Conservation (phyloP, 2,888 invertebrate species). For the Hypomecis punctinalis region DNA sequence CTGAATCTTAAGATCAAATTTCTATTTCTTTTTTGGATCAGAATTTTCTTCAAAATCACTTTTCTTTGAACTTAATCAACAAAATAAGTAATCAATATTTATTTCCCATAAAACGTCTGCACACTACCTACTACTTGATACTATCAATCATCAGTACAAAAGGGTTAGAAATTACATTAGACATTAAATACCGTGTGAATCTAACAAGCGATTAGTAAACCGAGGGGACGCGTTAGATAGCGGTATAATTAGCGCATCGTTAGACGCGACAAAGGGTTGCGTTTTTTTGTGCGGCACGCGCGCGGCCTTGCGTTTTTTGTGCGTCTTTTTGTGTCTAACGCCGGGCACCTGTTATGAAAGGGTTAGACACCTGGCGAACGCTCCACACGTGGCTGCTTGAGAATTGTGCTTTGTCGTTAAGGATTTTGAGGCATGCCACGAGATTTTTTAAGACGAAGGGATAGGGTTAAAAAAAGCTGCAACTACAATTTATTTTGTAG, state of each 20-base stretch:
- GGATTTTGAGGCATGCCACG: background rate
- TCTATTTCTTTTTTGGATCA: too few species aligned
- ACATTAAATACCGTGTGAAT: slow-evolving; percentile 55
- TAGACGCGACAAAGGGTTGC: slow-evolving; percentile 66
- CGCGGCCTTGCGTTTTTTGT: slow-evolving; percentile 58
- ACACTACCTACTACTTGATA: background rate
- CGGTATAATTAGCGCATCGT: slow-evolving; percentile 54
- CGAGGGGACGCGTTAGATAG: slow-evolving; percentile 63
- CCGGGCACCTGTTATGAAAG: slow-evolving; percentile 49
- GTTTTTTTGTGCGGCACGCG: slow-evolving; percentile 59
- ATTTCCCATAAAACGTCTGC: background rate
- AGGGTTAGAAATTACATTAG: slow-evolving; percentile 36
- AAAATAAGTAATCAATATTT: too few species aligned
- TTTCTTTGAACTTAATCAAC: too few species aligned
- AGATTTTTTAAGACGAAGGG: background rate
- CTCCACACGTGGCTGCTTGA: slow-evolving; percentile 8
- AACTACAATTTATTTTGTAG: background rate
- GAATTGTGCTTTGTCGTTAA: slow-evolving; percentile 1
- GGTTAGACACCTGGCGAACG: slow-evolving; percentile 32
- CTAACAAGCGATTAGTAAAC: slow-evolving; percentile 65
- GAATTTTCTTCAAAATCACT: too few species aligned
- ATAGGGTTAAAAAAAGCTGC: background rate
- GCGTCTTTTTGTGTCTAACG: slow-evolving; percentile 50
- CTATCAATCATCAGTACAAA: slow-evolving; percentile 27
- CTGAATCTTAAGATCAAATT: too few species aligned